Evolutionary conservation across 2,888 invertebrate genomes (phyloP), one percentile per base, ranked within the genome.

Genomic region (Heliconius hortense): DNA sequence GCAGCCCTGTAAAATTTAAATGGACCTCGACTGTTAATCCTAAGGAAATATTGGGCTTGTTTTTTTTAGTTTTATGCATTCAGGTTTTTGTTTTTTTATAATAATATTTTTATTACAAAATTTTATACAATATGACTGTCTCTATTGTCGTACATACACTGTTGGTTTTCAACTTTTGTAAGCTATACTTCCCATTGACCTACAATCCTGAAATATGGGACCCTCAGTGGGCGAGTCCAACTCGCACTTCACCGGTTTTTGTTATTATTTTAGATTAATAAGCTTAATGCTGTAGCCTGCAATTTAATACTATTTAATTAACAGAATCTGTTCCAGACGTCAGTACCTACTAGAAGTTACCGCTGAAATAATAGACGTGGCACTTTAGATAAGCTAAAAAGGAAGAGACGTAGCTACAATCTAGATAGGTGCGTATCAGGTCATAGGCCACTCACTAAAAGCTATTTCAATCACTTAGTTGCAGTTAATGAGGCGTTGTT

Each of bases 401-500:
- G 77, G 77, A 79, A 79, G 79, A 79, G 77, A 77, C 76, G 71
- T 72, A 78, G 78, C 74, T 73, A 59, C 78, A 77, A 77, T 80
- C 79, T 73, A 76, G 74, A 76, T 81, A 77, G 79, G 78, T 81
- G 76, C 77, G 76, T 78, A 78, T 60, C 74, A 79, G 81, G 82
- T 84, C 83, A 85, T 72, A 84, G 83, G 82, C 78, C 84, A 83
- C 80, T 79, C 79, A 78, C 82, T 80, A 80, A 80, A 80, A 80
- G 83, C 81, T 85, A 87, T 88, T 86, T 85, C 83, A 85, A 86
- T 86, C 84, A 84, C 85, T 86, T 83, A 85, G 82, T 83, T 85
- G 82, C 83, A 84, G 79, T 83, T 88, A 90, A 88, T 86, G 82
- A 88, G 85, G 81, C 82, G 79, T 84, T 85, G 85, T 87, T 88